These are phyloP conservation scores for Pollimyrus isidori DNA, from an alignment of 2,113 vertebrate species.

Conservation along the genomic window DNA sequence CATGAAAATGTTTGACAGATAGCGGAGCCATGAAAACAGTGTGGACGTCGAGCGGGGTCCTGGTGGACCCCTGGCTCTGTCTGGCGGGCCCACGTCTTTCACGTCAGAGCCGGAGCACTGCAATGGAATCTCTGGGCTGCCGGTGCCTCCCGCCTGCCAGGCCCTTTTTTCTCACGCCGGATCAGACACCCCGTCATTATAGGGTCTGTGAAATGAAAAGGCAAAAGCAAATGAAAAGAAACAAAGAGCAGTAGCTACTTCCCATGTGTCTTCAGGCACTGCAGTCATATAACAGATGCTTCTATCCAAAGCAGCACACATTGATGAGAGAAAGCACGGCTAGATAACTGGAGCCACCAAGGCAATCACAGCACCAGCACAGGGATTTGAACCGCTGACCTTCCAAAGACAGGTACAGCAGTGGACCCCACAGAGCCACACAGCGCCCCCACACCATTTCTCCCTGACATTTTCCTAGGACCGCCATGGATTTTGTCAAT, in stretches of 20 bases:
- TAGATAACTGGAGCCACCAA: neutral
- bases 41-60: neutral
- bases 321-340: neutral
- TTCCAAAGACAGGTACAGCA: neutral
- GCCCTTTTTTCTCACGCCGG: neutral
- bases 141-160: neutral
- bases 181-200: neutral
- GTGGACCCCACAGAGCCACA: neutral
- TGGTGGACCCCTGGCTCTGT: neutral
- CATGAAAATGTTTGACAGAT: constrained; percentile 10
- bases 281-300: neutral
- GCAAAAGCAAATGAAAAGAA: neutral
- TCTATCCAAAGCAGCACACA: neutral
- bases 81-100: neutral
- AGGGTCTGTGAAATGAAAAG: neutral
- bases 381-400: neutral
- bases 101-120: neutral
- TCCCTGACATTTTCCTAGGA: neutral
- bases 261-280: neutral
- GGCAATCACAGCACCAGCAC: neutral
- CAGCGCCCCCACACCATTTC: neutral
- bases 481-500: neutral
- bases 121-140: neutral
- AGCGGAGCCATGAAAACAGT: neutral
- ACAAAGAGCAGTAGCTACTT: neutral